Percentiles rank a stretch among this genome's conserved stretches.
Evolutionary conservation across 2,797 vertebrate genomes (phyloP).

Genomic region (Sphenodon punctatus): DNA sequence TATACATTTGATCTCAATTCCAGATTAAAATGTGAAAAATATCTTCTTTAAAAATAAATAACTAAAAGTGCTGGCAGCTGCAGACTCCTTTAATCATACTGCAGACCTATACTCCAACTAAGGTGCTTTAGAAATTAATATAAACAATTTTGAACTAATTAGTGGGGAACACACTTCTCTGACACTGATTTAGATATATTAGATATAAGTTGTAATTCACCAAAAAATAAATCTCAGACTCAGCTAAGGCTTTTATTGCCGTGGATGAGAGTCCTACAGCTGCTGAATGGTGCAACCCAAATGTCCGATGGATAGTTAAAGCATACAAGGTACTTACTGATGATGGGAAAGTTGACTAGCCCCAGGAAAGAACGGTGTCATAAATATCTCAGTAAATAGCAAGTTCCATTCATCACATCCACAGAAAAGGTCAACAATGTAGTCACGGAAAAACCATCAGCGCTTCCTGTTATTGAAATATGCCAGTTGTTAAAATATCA

Average conservation of each 20-base stretch:
- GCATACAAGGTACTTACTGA: not conserved
- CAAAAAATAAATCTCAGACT: not conserved
- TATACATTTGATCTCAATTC: not conserved
- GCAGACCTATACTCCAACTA: not conserved
- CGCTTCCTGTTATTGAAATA: not conserved
- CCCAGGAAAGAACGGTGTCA: not conserved
- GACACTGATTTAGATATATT: not conserved
- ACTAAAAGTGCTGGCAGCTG: not conserved
- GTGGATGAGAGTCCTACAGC: not conserved
- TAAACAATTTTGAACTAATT: not conserved
- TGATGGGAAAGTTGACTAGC: not conserved
- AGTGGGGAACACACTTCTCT: not conserved
- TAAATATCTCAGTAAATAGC: not conserved
- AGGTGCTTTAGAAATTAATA: not conserved
- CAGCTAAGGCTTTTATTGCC: not conserved
- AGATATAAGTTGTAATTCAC: not conserved
- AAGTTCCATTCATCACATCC: not conserved
- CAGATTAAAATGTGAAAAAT: not conserved
- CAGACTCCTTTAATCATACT: not conserved
- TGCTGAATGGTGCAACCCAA: not conserved
- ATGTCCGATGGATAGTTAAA: not conserved
- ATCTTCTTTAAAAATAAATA: not conserved
- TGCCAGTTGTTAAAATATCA: not conserved
- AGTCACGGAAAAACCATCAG: not conserved
- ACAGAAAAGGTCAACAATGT: conserved; percentile 5